These are phyloP conservation scores for Erpetoichthys calabaricus DNA, from an alignment of 2,797 vertebrate species.

Conservation along the genomic window DNA sequence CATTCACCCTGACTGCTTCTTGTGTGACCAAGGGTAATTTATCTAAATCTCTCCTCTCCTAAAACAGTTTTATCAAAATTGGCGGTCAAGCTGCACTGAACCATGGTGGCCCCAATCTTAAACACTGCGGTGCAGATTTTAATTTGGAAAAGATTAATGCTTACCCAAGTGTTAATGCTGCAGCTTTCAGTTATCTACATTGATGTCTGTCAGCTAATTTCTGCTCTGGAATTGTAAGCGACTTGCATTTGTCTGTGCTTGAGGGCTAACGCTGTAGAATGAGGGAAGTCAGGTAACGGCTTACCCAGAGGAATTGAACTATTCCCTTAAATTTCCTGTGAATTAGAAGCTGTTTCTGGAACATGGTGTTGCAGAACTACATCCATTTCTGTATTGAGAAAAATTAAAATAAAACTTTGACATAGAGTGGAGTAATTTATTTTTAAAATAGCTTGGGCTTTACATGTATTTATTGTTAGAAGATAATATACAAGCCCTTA, in stretches of 20 bases:
- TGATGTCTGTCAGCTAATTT: constrained; percentile 77
- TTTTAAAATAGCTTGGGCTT: too few relatives aligned
- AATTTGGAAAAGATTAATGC: constrained; percentile 98
- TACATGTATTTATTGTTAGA: constrained; percentile 16
- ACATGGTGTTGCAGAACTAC: constrained; percentile 35
- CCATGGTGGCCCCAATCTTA: constrained; percentile 80
- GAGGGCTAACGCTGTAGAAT: constrained; percentile 36
- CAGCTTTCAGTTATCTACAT: constrained; percentile 67
- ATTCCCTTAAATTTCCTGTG: constrained; percentile 69
- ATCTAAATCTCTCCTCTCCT: constrained; percentile 89
- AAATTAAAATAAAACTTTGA: constrained; percentile 47
- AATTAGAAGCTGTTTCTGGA: constrained; percentile 58
- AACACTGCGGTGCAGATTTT: constrained; percentile 76
- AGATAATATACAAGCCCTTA: constrained; percentile 21
- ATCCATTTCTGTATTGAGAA: constrained; percentile 32
- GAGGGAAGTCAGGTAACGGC: constrained; percentile 29
- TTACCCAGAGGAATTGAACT: constrained; percentile 47
- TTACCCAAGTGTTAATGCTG: constrained; percentile 65
- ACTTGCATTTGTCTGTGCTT: constrained; percentile 53
- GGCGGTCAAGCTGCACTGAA: constrained; percentile 72
- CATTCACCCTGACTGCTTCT: constrained; percentile 41
- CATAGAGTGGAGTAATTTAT: constrained; percentile 36
- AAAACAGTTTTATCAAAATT: constrained; percentile 96
- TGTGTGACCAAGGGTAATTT: constrained; percentile 61
- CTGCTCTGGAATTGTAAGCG: constrained; percentile 53